Evolutionary conservation across 2,113 vertebrate genomes (phyloP).

Genomic region (Pachycephala philippinensis): DNA sequence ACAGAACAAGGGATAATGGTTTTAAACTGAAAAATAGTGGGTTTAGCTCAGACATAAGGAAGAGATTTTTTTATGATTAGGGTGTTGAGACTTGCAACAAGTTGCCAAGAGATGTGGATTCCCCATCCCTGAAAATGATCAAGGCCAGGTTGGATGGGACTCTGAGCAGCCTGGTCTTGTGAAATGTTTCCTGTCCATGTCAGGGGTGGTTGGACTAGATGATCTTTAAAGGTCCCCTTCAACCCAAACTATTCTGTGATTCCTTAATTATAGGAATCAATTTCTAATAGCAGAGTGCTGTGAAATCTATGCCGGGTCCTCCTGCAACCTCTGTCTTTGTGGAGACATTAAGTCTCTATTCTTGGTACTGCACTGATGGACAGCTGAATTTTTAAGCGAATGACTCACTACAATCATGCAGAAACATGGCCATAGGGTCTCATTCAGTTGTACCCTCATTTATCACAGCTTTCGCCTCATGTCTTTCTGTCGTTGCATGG

Average conservation of each 20-base stretch:
- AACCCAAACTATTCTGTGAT: background rate
- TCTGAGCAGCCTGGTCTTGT: background rate
- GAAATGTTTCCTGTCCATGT: background rate
- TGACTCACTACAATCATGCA: slow-evolving; percentile 48
- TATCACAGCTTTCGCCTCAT: slow-evolving; percentile 13
- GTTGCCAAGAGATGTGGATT: background rate
- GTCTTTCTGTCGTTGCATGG: background rate
- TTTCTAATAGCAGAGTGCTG: background rate
- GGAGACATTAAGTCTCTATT: slow-evolving; percentile 8
- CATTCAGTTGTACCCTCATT: slow-evolving; percentile 40
- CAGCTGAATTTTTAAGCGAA: slow-evolving; percentile 46
- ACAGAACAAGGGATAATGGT: background rate
- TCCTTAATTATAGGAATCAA: background rate
- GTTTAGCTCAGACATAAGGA: background rate
- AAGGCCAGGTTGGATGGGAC: rapidly evolving
- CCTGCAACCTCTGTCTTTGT: background rate
- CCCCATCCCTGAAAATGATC: background rate
- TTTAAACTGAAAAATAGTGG: background rate
- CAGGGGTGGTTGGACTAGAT: background rate
- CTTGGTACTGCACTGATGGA: background rate
- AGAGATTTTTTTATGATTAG: background rate
- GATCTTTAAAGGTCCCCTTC: background rate
- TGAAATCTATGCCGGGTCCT: background rate
- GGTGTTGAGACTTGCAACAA: background rate
- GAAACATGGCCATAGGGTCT: slow-evolving; percentile 27